Percentiles rank a stretch among this genome's conserved stretches.
Conservation (phyloP, 2,888 invertebrate species). For the Cantharis lateralis region DNA sequence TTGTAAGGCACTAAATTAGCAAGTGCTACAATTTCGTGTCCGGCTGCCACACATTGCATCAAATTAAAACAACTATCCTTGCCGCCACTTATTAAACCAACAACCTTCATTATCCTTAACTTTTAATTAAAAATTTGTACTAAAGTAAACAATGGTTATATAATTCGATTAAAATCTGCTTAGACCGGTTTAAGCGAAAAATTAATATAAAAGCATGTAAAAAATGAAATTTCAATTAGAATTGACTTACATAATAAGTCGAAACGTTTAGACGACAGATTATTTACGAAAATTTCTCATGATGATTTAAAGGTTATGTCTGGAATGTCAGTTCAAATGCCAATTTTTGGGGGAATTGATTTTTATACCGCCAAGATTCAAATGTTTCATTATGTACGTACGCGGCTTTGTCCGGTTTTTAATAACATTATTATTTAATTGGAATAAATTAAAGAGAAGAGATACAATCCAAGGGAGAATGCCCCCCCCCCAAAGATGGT, state of each 20-base stretch:
- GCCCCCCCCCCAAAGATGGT: too few species aligned
- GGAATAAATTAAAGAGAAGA: too few species aligned
- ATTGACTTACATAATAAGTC: not conserved
- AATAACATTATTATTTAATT: too few species aligned
- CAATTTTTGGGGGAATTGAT: not conserved
- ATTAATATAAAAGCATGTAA: not conserved
- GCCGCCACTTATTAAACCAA: slow-evolving; percentile 93
- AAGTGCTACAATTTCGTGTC: slow-evolving; percentile 93
- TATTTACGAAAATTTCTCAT: not conserved
- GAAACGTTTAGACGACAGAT: not conserved
- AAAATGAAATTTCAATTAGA: not conserved
- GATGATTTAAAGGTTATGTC: not conserved
- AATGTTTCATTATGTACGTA: not conserved
- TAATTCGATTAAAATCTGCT: not conserved
- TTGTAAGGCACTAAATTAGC: slow-evolving; percentile 91
- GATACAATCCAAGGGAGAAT: too few species aligned
- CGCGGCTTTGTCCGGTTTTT: too few species aligned
- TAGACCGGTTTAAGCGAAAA: not conserved
- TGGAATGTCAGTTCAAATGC: not conserved
- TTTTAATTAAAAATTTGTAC: not conserved
- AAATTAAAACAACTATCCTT: slow-evolving; percentile 99
- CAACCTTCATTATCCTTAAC: slow-evolving; percentile 73
- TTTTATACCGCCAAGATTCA: not conserved
- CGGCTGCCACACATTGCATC: slow-evolving; percentile 96
- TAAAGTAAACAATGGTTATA: slow-evolving; percentile 1